Evolutionary conservation across 30 jellyfish, hydroid and myxozoan genomes (phyloP), one percentile per base, ranked within the genome.

Genomic region (Chrysaora quinquecirrha): DNA sequence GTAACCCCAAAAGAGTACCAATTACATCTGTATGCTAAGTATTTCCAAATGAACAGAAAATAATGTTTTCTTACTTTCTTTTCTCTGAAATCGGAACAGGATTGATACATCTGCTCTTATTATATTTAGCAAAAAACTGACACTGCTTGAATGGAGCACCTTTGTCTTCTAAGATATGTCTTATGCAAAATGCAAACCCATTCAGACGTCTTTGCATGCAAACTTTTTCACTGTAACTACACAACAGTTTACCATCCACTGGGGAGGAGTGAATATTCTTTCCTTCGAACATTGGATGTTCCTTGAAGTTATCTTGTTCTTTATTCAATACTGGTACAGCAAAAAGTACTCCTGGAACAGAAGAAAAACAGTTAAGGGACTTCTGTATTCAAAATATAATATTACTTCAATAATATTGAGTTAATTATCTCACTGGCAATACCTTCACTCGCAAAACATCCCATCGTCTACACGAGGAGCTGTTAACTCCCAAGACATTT

Each of bases 91-190:
- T 80, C n/a, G 99, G 99, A 56, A 94, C 99, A 25, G 99, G 94
- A 50, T 94, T 94, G 80, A 94, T 83, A 35, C 99, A 94, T 47
- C 88, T 83, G 67, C 92, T 88, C 50, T 96, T 87, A 77, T 93
- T 93, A 54, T 89, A 78, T 71, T 88, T 88, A 1, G 95, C 89
- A 52, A 80, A 66, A 54, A 75, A 94, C 75, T 75, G 94, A 62
- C 99, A 94, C 76, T 94, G 99, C 63, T 94, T 94, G 67, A 94
- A 94, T 1, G 99, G 99, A 6, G 99, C 97, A 20, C 81, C 71
- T 30, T 69, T 74, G 82, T 94, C 99, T 50, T 94, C 99, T 73
- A 94, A 78, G 29, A 94, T 94, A 78, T 94, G 99, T 28, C 99
- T 89, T 38, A 94, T 88, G 73, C 99, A 94, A 62, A 94, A 94